A percentile compares a stretch with the other conserved stretches of the same genome.
These are phyloP conservation scores for Sakesphorus luctuosus DNA, from an alignment of 2,113 vertebrate genomes.

Conservation along the genomic window DNA sequence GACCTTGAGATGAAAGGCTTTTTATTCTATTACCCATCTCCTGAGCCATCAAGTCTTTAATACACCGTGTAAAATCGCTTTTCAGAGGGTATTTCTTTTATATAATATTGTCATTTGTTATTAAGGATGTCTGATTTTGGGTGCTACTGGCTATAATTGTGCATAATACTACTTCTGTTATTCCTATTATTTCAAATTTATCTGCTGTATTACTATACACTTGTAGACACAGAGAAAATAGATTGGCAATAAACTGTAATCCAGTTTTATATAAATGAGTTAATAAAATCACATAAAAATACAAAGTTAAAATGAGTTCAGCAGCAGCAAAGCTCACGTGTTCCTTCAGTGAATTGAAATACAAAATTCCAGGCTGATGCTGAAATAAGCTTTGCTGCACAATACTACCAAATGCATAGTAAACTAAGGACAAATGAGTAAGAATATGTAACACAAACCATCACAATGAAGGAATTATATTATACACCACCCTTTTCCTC, in stretches of 20 bases:
- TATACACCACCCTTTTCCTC: not conserved
- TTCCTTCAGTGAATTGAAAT: constrained; percentile 5
- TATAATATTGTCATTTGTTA: constrained; percentile 41
- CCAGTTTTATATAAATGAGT: not conserved
- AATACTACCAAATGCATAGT: not conserved
- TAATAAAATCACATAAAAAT: constrained; percentile 20
- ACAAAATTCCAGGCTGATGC: not conserved
- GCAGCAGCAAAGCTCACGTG: not conserved
- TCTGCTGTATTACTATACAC: not conserved
- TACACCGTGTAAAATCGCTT: constrained; percentile 66
- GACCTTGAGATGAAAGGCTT: constrained; percentile 69
- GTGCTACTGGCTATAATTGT: constrained; percentile 27
- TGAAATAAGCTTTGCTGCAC: constrained; percentile 2
- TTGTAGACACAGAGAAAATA: not conserved
- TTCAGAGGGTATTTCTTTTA: constrained; percentile 45
- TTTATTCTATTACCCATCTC: constrained; percentile 65
- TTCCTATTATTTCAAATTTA: constrained; percentile 31
- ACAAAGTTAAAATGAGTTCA: not conserved
- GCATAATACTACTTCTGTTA: constrained; percentile 3
- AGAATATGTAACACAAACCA: not conserved
- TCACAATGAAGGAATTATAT: not conserved
- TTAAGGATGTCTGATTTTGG: constrained; percentile 51
- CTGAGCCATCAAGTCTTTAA: constrained; percentile 65
- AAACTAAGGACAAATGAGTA: not conserved
- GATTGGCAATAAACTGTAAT: not conserved